A percentile compares a stretch with the other conserved stretches of the same genome.
Conservation (phyloP, 2,888 invertebrate genomes). For the Leistus spinibarbis region DNA sequence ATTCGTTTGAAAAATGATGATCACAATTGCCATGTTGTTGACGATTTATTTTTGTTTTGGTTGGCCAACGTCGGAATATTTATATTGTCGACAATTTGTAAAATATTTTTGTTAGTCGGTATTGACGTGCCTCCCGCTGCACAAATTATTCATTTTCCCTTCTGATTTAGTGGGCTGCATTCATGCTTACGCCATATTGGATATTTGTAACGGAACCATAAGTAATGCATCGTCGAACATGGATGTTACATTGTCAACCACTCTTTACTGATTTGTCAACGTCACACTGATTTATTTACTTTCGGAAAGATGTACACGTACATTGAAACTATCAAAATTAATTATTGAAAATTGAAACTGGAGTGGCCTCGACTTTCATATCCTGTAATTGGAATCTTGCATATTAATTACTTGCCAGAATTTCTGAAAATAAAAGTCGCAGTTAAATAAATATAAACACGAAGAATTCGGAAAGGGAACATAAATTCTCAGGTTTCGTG, state of each 20-base stretch:
- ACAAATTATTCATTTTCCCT: neutral
- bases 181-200: neutral
- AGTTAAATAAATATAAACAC: neutral
- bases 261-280: too few species aligned
- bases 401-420: too few species aligned
- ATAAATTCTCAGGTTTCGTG: neutral
- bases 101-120: slow-evolving; percentile 19
- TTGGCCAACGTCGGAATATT: neutral
- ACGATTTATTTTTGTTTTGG: neutral
- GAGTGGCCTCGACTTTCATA: too few species aligned
- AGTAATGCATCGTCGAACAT: too few species aligned
- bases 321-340: too few species aligned
- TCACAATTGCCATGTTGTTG: neutral
- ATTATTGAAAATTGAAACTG: too few species aligned
- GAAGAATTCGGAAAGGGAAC: neutral
- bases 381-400: too few species aligned
- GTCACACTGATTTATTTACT: too few species aligned
- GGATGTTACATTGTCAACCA: too few species aligned
- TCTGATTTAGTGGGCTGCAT: neutral
- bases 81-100: slow-evolving; percentile 27
- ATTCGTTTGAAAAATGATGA: neutral
- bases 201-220: too few species aligned
- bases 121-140: slow-evolving; percentile 20
- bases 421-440: neutral
- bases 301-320: too few species aligned